Base-by-base conservation (phyloP, 2,888 invertebrate genomes). In the Calameuta filiformis region DNA sequence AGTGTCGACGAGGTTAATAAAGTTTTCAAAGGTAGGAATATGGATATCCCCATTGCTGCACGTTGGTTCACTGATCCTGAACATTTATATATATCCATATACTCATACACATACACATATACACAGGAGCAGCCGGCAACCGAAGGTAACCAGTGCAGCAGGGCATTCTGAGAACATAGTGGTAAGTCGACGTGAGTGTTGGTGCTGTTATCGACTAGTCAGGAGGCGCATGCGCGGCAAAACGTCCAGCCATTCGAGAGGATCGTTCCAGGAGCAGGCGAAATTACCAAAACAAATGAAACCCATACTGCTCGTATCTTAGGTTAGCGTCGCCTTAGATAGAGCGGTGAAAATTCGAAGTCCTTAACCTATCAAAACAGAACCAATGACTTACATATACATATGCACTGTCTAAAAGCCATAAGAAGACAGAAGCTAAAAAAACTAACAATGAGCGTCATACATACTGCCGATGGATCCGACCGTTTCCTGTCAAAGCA, bases 181-280 rank as follows among this genome's bases (percentile, higher is more conserved):
- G 2, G 23, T 9, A 23, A 23, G 23, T 23, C 23, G 23, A 56
- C 23, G 56, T 23, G 71, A 33, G 71, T 71, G 71, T 71, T 31
- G 71, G 31, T 31, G 12, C 12, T 71, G 78, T 84, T 84, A 84
- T 84, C 84, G 84, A 84, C 84, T 84, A 75, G 81, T 31, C 35
- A 76, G 77, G 73, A 73, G 71, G 80, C 84, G 84, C 84, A 81
- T 82, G 84, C 84, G 84, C 79, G 31, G 33, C 34, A 15, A 33
- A 34, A 31, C 71, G 34, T 71, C 71, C 71, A 31, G 71, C 34
- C 71, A 34, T 34, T 71, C 34, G 34, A 71, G 71, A 71, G 33
- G 71, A 34, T 12, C 71, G 34, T 56, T 56, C 56, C 23, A 56
- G 71, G 71, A 71, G 71, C 31, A 71, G 33, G 31, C 1, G 3